These are phyloP conservation scores for Labroides dimidiatus DNA, from an alignment of 2,797 vertebrate genomes.

Conservation along the genomic window DNA sequence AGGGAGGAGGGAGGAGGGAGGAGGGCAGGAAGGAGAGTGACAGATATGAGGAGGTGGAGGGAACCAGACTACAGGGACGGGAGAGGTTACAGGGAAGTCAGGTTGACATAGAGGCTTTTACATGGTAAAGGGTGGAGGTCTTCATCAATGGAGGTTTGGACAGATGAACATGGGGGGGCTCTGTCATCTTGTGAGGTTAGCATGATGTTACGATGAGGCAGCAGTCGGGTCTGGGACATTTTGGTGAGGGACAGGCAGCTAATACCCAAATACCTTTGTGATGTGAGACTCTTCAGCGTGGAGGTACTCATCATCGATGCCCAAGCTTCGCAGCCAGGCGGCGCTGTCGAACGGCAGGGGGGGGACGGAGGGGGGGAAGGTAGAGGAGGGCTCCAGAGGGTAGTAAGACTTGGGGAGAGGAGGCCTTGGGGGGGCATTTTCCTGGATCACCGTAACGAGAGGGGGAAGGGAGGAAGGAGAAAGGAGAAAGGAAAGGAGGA, in stretches of 20 bases:
- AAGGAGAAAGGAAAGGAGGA: slow-evolving; percentile 40
- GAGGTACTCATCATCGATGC: slow-evolving; percentile 74
- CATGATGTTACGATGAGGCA: background rate
- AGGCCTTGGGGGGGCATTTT: slow-evolving; percentile 93
- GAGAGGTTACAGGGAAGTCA: too few relatives aligned
- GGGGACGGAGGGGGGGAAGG: slow-evolving; percentile 87
- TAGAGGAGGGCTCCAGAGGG: slow-evolving; percentile 90
- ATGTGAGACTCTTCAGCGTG: slow-evolving; percentile 76
- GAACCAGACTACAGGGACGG: too few relatives aligned
- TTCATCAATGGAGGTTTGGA: too few relatives aligned
- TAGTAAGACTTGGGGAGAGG: slow-evolving; percentile 96
- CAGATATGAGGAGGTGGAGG: too few relatives aligned
- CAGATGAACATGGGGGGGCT: background rate
- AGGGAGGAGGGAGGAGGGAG: too few relatives aligned
- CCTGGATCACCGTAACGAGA: slow-evolving; percentile 80
- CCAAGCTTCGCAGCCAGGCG: slow-evolving; percentile 79
- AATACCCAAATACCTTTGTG: slow-evolving; percentile 89
- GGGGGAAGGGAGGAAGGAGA: slow-evolving; percentile 13
- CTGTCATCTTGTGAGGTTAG: background rate
- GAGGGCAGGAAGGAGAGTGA: too few relatives aligned
- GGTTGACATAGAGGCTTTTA: too few relatives aligned
- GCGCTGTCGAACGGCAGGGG: slow-evolving; percentile 85
- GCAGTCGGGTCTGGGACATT: background rate
- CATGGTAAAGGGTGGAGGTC: too few relatives aligned
- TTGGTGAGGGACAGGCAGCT: slow-evolving; percentile 1